phyloP scores from a whole-genome alignment of 2,888 invertebrate genomes.

The Scaptomyza cyrtandrae region DNA sequence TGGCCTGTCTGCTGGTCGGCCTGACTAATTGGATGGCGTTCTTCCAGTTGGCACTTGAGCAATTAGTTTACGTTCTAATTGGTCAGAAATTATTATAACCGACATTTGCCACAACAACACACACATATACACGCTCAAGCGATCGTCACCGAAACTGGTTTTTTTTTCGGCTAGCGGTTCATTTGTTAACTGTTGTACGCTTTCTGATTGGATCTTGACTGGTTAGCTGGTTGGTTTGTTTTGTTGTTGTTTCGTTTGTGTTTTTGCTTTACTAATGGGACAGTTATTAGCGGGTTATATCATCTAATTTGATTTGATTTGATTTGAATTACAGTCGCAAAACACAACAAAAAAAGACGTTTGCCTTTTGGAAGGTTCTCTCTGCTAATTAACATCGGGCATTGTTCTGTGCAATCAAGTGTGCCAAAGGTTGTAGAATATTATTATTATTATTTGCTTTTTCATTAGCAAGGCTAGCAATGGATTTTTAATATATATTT shows the following conservation, averaged over 20 bases:
- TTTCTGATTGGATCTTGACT: constrained; percentile 49
- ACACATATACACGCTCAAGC: constrained; percentile 2
- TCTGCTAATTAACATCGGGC: constrained; percentile 47
- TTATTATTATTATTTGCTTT: constrained; percentile 5
- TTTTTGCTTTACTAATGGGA: constrained; percentile 23
- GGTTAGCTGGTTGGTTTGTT: constrained; percentile 5
- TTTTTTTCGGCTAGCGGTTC: constrained; percentile 45
- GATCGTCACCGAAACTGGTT: constrained; percentile 50
- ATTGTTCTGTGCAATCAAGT: constrained; percentile 56
- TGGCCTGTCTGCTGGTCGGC: constrained; percentile 41
- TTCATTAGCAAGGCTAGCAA: constrained; percentile 50
- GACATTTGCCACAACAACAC: constrained; percentile 55
- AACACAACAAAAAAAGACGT: constrained; percentile 7
- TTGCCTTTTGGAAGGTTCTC: constrained; percentile 39
- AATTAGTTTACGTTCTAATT: constrained; percentile 76
- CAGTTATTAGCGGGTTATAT: constrained; percentile 54
- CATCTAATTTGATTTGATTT: constrained; percentile 33
- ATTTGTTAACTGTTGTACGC: constrained; percentile 10
- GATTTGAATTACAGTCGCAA: constrained; percentile 1
- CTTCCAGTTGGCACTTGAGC: constrained; percentile 74
- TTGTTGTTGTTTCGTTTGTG: neutral
- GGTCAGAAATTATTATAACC: constrained; percentile 78
- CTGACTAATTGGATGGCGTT: constrained; percentile 73
- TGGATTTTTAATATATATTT: constrained; percentile 7
- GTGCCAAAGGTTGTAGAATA: constrained; percentile 58